Evolutionary conservation across 2,797 vertebrate genomes (phyloP).

Genomic region (Falco peregrinus): DNA sequence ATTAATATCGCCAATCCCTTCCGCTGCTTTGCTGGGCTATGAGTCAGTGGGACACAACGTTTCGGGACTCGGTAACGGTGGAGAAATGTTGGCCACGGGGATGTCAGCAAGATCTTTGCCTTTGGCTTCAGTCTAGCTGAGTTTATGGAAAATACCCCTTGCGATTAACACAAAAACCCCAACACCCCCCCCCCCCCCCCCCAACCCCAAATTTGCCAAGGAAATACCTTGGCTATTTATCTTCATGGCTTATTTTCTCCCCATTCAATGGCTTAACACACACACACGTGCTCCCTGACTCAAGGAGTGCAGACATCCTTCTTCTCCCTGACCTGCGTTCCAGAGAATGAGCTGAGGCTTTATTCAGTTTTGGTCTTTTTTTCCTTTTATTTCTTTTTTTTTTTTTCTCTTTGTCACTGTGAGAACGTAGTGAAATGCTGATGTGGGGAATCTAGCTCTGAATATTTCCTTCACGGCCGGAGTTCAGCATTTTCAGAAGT

Average conservation of each 20-base stretch:
- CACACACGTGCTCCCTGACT: not conserved
- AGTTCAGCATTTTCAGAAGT: not conserved
- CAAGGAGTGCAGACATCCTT: not conserved
- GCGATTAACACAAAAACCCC: not conserved
- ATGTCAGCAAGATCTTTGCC: not conserved
- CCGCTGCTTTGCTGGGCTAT: not conserved
- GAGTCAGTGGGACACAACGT: not conserved
- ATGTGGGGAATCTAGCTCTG: not conserved
- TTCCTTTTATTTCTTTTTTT: not conserved
- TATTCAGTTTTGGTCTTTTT: not conserved
- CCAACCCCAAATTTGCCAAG: not conserved
- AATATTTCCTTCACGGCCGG: not conserved
- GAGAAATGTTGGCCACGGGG: not conserved
- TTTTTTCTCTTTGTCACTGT: not conserved
- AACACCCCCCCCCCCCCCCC: too few relatives aligned
- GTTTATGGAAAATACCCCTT: not conserved
- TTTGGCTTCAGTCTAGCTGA: not conserved
- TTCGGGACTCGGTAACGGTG: not conserved
- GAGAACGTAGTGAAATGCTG: not conserved
- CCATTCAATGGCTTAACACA: not conserved
- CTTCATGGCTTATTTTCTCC: not conserved
- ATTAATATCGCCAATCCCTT: not conserved
- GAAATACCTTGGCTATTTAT: not conserved
- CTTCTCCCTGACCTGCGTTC: not conserved
- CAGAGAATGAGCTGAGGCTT: not conserved